A percentile compares a stretch with the other conserved stretches of the same genome.
Evolutionary conservation across 2,113 vertebrate species (phyloP).

Genomic region (Amphiprion ocellaris): DNA sequence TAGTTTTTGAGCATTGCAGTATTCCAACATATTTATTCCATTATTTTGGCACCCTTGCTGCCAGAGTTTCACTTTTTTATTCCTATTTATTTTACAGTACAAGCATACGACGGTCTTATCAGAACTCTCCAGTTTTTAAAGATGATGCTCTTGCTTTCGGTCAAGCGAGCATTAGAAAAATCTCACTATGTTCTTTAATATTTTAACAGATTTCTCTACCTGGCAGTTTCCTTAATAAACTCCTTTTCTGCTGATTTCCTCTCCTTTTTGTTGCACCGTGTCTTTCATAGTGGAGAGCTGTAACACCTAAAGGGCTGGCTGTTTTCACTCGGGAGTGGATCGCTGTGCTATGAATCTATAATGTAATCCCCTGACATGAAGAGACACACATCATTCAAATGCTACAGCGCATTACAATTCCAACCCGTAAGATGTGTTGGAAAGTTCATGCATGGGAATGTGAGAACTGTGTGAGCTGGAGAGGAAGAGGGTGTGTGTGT

Average conservation of each 20-base stretch:
- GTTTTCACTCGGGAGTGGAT: slow-evolving; percentile 60
- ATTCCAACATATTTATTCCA: no score
- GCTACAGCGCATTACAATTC: slow-evolving; percentile 67
- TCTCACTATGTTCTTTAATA: neutral
- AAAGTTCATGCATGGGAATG: slow-evolving; percentile 68
- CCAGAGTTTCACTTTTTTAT: no score
- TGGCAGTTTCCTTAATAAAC: neutral
- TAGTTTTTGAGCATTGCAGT: no score
- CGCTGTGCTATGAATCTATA: slow-evolving; percentile 77
- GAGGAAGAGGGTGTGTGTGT: slow-evolving; percentile 6
- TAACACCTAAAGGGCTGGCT: slow-evolving; percentile 52
- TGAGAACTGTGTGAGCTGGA: slow-evolving; percentile 35
- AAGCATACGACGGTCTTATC: neutral
- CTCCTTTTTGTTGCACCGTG: neutral
- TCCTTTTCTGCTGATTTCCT: slow-evolving; percentile 9
- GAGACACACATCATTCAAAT: slow-evolving; percentile 75
- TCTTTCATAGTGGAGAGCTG: slow-evolving; percentile 40
- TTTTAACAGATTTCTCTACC: neutral
- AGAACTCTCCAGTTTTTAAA: neutral
- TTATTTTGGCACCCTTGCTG: no score
- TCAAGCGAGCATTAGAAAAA: neutral
- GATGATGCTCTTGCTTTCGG: neutral
- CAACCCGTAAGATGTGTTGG: slow-evolving; percentile 61
- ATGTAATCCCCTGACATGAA: slow-evolving; percentile 73
- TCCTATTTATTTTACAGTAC: no score